These are phyloP conservation scores for Melipona bicolor DNA, from an alignment of 2,888 invertebrate genomes.

Conservation along the genomic window DNA sequence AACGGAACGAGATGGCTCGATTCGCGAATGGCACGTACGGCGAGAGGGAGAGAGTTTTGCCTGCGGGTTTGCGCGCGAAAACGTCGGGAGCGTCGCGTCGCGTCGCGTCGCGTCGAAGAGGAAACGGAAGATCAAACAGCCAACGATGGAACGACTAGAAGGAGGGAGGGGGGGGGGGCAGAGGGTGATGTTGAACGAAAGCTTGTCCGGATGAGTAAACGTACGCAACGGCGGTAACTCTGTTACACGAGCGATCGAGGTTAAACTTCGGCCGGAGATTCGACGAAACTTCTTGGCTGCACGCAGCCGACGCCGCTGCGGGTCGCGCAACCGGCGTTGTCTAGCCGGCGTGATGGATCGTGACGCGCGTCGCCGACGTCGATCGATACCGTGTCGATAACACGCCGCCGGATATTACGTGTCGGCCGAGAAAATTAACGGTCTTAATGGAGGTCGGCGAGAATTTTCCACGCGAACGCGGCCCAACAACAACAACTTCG, in stretches of 20 bases:
- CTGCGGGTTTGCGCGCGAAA: background rate
- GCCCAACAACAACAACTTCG: constrained; percentile 12
- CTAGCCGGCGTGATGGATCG: constrained; percentile 44
- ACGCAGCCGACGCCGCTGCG: constrained; percentile 47
- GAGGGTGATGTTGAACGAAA: constrained; percentile 15
- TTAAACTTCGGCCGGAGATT: constrained; percentile 61
- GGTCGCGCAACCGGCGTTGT: constrained; percentile 40
- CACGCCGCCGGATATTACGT: constrained; percentile 30
- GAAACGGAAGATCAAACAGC: background rate
- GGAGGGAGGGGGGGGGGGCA: background rate
- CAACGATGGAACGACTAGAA: too few relatives aligned
- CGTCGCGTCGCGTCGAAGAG: background rate
- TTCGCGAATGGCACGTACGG: constrained; percentile 13
- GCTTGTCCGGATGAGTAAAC: constrained; percentile 33
- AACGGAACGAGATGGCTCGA: constrained; percentile 6
- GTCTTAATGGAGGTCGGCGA: constrained; percentile 24
- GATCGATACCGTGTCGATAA: constrained; percentile 55
- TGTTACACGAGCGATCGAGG: constrained; percentile 64
- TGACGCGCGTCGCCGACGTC: constrained; percentile 35
- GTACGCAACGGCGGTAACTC: constrained; percentile 52
- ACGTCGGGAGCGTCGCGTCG: background rate
- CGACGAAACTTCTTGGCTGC: constrained; percentile 59
- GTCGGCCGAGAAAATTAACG: constrained; percentile 32
- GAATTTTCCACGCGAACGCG: constrained; percentile 16
- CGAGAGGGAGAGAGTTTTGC: background rate